Conservation (phyloP, 1,140 invertebrate genomes). For the Artemia franciscana region DNA sequence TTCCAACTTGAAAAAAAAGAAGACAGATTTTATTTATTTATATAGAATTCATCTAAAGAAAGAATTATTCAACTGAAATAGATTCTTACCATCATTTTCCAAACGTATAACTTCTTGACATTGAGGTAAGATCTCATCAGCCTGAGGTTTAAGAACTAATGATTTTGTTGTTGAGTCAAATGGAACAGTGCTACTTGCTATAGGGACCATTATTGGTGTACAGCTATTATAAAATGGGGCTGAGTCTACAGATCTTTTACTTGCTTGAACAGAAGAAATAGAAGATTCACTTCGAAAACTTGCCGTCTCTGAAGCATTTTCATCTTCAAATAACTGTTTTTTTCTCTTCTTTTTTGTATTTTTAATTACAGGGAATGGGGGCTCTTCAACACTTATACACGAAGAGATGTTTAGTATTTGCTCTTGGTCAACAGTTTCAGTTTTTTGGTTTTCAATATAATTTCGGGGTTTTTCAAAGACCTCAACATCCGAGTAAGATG, state of each 20-base stretch:
- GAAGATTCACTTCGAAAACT: background rate
- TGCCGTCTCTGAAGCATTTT: background rate
- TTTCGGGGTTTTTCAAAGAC: background rate
- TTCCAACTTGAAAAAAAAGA: too few species aligned
- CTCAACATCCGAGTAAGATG: background rate
- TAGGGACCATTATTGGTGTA: background rate
- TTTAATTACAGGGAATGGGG: background rate
- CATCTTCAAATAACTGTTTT: background rate
- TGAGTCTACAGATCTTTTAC: background rate
- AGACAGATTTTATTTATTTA: too few species aligned
- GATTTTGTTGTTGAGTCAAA: background rate
- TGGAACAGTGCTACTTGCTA: too few species aligned
- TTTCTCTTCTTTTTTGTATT: background rate
- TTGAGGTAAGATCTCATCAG: background rate
- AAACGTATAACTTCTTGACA: background rate
- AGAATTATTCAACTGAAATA: too few species aligned
- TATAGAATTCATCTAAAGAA: too few species aligned
- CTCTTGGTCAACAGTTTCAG: background rate
- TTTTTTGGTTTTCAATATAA: background rate
- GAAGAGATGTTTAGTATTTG: background rate
- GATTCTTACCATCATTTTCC: background rate
- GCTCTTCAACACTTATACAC: background rate
- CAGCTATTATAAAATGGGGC: background rate
- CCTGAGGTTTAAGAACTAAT: background rate
- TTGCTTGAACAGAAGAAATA: background rate